Conservation (phyloP, 2,888 invertebrate species). For the Saturnia japonica region DNA sequence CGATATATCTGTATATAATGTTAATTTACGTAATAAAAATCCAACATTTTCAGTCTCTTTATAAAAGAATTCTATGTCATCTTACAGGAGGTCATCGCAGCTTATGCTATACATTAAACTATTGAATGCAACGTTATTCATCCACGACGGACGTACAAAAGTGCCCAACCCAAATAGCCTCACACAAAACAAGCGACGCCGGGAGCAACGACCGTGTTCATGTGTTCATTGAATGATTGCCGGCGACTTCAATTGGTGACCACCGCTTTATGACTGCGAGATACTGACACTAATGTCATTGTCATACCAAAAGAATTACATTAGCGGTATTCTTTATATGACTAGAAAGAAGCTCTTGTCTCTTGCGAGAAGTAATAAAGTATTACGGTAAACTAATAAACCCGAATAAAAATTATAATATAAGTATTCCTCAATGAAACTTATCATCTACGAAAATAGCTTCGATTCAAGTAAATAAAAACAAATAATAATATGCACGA, state of each 20-base stretch:
- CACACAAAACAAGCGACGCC: conserved; percentile 19
- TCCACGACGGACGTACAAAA: conserved; percentile 46
- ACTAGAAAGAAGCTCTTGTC: not conserved
- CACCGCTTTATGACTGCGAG: not conserved
- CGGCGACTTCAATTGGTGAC: conserved; percentile 17
- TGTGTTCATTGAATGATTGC: conserved; percentile 45
- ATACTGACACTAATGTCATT: conserved; percentile 10
- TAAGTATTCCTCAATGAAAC: not conserved
- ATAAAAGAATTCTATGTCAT: conserved; percentile 4
- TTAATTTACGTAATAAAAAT: not conserved
- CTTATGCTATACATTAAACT: conserved; percentile 4
- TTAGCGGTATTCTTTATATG: not conserved
- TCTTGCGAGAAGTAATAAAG: not conserved
- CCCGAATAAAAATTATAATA: not conserved
- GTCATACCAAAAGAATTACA: conserved; percentile 10
- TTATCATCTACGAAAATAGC: not conserved
- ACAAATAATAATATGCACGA: too few species aligned
- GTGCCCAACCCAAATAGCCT: conserved; percentile 30
- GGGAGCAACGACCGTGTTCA: conserved; percentile 46
- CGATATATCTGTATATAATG: not conserved
- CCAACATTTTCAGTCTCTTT: not conserved
- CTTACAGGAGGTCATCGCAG: not conserved
- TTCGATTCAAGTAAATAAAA: not conserved
- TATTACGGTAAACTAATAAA: not conserved
- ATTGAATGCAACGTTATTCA: conserved; percentile 48